Evolutionary conservation across 2,888 invertebrate species (phyloP).

Genomic region (Glyphotaelius pellucidus): DNA sequence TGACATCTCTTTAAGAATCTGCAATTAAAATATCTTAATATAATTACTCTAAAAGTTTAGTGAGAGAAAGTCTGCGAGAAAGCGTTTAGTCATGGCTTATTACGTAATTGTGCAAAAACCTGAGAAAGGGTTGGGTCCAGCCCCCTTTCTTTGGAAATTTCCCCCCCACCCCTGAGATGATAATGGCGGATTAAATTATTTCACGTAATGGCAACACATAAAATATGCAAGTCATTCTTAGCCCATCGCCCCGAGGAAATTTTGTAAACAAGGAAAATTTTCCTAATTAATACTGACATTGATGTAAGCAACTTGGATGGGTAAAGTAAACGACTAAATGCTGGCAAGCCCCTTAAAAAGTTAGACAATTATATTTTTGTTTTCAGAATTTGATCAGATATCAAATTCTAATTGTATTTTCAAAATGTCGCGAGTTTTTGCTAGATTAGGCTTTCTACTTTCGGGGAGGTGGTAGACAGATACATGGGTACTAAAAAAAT

Average conservation of each 20-base stretch:
- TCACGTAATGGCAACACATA: constrained; percentile 66
- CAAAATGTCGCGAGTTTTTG: not conserved
- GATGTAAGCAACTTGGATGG: constrained; percentile 48
- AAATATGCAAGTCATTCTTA: constrained; percentile 66
- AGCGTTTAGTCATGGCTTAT: constrained; percentile 67
- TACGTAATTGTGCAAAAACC: constrained; percentile 67
- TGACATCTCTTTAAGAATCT: constrained; percentile 64
- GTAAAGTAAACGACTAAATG: constrained; percentile 36
- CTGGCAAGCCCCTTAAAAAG: constrained; percentile 5
- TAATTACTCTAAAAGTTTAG: constrained; percentile 66
- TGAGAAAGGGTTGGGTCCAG: constrained; percentile 62
- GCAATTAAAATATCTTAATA: constrained; percentile 67
- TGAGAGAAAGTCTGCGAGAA: constrained; percentile 60
- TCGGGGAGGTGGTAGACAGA: not conserved
- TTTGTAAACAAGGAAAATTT: constrained; percentile 54
- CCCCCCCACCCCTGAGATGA: constrained; percentile 47
- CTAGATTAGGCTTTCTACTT: not conserved
- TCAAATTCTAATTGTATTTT: not conserved
- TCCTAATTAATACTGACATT: constrained; percentile 62
- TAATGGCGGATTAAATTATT: constrained; percentile 72
- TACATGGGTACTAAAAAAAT: too few relatives aligned
- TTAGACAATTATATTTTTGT: not conserved
- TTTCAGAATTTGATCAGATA: not conserved
- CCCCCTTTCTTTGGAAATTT: constrained; percentile 51
- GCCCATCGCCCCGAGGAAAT: constrained; percentile 55